Conservation (phyloP, 2,888 invertebrate species). For the Ceriagrion tenellum region DNA sequence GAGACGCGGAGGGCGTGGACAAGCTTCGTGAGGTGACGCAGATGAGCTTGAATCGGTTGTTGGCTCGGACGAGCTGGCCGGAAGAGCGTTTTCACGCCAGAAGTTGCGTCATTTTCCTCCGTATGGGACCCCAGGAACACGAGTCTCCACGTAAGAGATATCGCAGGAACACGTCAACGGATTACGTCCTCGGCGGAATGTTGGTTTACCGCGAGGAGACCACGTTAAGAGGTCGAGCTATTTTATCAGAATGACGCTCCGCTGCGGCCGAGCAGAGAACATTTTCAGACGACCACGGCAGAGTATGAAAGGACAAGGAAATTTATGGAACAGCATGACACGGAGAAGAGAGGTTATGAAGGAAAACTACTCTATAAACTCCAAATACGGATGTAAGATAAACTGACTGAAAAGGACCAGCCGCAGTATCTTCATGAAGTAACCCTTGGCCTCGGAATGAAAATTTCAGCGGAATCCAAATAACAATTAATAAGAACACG, state of each 20-base stretch:
- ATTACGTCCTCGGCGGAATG: neutral
- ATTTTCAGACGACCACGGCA: neutral
- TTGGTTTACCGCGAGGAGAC: neutral
- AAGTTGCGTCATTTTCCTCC: neutral
- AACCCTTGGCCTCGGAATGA: neutral
- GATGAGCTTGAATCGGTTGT: neutral
- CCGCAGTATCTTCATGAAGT: neutral
- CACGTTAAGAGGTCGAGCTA: neutral
- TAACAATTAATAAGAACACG: too few relatives aligned
- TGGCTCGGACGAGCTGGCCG: neutral
- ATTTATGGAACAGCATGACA: neutral
- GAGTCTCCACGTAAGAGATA: neutral
- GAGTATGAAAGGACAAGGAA: neutral
- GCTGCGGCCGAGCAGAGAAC: neutral
- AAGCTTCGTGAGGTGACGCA: neutral
- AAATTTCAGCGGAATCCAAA: neutral
- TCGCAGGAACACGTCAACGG: conserved; percentile 10
- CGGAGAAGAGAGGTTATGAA: neutral
- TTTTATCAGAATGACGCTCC: neutral
- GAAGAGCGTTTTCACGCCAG: neutral
- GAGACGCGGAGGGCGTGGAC: neutral
- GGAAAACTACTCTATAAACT: neutral
- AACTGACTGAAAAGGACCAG: neutral
- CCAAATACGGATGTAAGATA: neutral
- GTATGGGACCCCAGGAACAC: neutral